These are phyloP conservation scores for Naso thynnoides DNA, from an alignment of 2,797 vertebrate species.

Conservation along the genomic window DNA sequence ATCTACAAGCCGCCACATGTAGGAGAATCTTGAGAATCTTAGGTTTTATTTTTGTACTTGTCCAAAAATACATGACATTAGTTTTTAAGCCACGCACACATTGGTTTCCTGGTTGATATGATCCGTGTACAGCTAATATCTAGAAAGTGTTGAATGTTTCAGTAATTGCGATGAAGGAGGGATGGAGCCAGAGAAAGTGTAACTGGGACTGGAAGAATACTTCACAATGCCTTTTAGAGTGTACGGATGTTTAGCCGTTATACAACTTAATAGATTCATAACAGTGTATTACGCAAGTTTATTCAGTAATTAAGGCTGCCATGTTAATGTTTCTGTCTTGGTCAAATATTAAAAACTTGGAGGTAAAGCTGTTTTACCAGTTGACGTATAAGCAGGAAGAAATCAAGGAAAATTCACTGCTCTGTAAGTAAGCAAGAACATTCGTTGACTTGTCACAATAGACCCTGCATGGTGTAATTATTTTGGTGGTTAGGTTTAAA, in stretches of 20 bases:
- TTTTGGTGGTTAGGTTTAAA: background rate
- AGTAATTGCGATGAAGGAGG: background rate
- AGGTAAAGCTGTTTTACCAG: background rate
- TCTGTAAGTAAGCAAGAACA: conserved; percentile 6
- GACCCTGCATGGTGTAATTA: background rate
- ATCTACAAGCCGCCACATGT: background rate
- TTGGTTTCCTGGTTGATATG: background rate
- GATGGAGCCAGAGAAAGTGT: background rate
- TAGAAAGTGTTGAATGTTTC: background rate
- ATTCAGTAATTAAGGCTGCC: background rate
- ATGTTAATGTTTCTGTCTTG: conserved; percentile 4
- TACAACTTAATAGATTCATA: too few species aligned
- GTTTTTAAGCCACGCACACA: conserved; percentile 1
- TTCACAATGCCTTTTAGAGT: background rate
- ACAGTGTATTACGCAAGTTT: conserved; percentile 10
- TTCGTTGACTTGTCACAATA: background rate
- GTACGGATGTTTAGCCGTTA: background rate
- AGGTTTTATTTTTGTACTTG: conserved; percentile 11
- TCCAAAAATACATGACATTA: conserved; percentile 2
- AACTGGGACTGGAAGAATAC: background rate
- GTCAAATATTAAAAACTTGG: background rate
- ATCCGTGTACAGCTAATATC: conserved; percentile 7
- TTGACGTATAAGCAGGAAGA: background rate
- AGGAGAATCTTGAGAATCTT: conserved; percentile 9
- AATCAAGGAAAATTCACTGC: background rate